A percentile compares a stretch with the other conserved stretches of the same genome.
Evolutionary conservation across 2,797 vertebrate genomes (phyloP).

Genomic region (Dendrocincla tyrannina): DNA sequence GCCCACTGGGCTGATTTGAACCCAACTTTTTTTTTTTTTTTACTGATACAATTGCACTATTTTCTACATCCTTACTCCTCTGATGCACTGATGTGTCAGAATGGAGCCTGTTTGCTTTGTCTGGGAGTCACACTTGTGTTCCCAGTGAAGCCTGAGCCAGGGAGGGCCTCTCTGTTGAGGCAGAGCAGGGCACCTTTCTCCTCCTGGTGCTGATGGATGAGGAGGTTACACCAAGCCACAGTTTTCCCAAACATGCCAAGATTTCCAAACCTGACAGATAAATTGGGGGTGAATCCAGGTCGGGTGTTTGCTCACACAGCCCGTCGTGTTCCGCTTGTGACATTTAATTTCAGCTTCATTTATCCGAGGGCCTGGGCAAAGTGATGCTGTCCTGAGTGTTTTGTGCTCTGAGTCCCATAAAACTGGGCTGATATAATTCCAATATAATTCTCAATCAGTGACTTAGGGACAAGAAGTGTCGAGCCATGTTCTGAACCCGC

Average conservation of each 20-base stretch:
- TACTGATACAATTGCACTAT: fast-evolving
- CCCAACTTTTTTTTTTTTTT: neutral
- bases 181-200: neutral
- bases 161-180: fast-evolving
- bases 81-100: fast-evolving
- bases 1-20: neutral
- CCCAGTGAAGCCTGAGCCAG: neutral
- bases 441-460: neutral
- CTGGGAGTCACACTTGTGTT: neutral
- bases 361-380: neutral
- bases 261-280: neutral
- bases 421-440: neutral
- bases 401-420: neutral
- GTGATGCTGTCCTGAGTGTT: neutral
- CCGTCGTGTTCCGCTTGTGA: neutral
- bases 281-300: neutral
- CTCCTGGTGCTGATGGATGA: neutral
- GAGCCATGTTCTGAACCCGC: neutral
- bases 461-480: neutral
- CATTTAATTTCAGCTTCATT: constrained; percentile 28
- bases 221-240: neutral
- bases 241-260: neutral
- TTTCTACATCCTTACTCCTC: neutral
- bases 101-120: fast-evolving
- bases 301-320: neutral